A percentile compares a stretch with the other conserved stretches of the same genome.
Conservation (phyloP, 2,888 invertebrate species). For the Cheilosia pagana region DNA sequence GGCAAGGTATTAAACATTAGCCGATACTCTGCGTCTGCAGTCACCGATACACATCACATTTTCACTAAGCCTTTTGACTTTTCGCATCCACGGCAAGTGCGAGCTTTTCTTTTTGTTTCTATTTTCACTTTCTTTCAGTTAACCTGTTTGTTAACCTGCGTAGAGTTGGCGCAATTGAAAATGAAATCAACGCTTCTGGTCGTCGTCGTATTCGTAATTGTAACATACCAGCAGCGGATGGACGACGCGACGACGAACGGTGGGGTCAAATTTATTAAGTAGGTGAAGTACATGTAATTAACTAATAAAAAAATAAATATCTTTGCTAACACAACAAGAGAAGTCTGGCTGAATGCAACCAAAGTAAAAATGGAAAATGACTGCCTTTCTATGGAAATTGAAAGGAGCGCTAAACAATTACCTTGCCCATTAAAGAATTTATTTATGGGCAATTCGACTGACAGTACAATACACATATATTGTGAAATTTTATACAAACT, state of each 20-base stretch:
- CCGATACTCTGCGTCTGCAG: neutral
- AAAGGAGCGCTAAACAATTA: constrained; percentile 4
- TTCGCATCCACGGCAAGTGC: neutral
- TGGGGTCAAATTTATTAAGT: constrained; percentile 68
- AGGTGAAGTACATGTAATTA: constrained; percentile 69
- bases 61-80: constrained; percentile 43
- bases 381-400: neutral
- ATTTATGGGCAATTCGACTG: neutral
- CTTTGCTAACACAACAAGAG: constrained; percentile 18
- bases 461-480: neutral
- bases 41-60: neutral
- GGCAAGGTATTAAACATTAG: constrained; percentile 60
- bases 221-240: neutral
- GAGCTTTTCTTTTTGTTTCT: constrained; percentile 42
- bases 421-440: neutral
- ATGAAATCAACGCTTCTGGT: constrained; percentile 31
- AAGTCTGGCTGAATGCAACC: neutral
- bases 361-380: neutral
- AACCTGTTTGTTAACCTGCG: constrained; percentile 71
- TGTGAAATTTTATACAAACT: too few relatives aligned
- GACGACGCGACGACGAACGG: neutral
- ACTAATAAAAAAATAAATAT: constrained; percentile 50
- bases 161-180: constrained; percentile 47
- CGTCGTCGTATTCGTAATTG: constrained; percentile 26
- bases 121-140: constrained; percentile 64